A percentile compares a stretch with the other conserved stretches of the same genome.
Evolutionary conservation across 2,113 vertebrate genomes (phyloP).

Genomic region (Callorhinus ursinus): DNA sequence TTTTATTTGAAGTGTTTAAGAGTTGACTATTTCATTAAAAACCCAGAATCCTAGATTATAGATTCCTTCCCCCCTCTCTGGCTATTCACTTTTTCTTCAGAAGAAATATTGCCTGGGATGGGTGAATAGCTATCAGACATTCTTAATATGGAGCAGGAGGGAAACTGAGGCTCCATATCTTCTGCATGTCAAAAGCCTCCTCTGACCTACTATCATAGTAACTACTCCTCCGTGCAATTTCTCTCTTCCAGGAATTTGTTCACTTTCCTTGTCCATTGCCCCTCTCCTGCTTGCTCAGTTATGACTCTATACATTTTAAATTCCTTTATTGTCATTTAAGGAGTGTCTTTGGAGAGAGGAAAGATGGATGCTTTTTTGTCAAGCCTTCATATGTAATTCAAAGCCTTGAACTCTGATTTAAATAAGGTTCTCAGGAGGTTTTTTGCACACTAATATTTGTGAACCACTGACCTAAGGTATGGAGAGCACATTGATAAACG

Average conservation of each 20-base stretch:
- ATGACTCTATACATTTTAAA: not conserved
- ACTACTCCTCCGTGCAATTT: not conserved
- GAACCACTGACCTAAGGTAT: not conserved
- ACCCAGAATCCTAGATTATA: not conserved
- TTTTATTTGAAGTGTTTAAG: not conserved
- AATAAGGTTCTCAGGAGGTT: not conserved
- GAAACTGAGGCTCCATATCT: not conserved
- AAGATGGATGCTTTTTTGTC: not conserved
- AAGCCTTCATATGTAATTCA: not conserved
- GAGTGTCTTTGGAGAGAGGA: not conserved
- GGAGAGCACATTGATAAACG: not conserved
- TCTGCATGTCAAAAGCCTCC: not conserved
- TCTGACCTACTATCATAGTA: not conserved
- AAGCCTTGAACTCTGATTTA: not conserved
- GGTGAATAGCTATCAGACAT: not conserved
- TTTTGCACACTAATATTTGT: not conserved
- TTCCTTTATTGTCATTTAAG: not conserved
- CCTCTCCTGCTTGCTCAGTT: not conserved
- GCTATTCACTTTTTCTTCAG: not conserved
- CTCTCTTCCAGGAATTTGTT: not conserved
- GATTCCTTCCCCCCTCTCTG: not conserved
- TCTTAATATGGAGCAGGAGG: not conserved
- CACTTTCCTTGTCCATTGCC: not conserved
- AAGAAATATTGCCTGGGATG: not conserved
- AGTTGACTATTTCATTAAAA: not conserved